Conservation (phyloP, 2,113 vertebrate genomes). For the Andinoacara biseriatus region DNA sequence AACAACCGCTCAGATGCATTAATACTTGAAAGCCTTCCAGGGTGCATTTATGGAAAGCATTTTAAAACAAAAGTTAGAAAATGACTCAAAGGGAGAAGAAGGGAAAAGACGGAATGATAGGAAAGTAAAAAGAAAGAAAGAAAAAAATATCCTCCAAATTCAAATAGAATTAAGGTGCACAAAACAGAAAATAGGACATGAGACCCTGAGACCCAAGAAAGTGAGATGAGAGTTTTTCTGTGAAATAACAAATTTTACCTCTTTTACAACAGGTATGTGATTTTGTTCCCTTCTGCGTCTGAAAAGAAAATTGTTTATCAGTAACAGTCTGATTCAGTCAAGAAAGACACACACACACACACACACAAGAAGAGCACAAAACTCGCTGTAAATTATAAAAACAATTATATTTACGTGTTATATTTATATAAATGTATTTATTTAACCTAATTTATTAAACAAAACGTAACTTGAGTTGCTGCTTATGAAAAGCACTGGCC, state of each 20-base stretch:
- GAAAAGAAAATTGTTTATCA: conserved; percentile 9
- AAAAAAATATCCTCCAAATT: not conserved
- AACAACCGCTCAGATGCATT: not conserved
- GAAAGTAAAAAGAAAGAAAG: too few species aligned
- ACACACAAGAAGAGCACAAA: too few species aligned
- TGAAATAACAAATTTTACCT: conserved; percentile 66
- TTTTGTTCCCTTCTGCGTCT: conserved; percentile 65
- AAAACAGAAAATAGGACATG: not conserved
- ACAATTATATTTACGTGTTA: too few species aligned
- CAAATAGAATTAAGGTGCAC: not conserved
- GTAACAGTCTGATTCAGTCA: not conserved
- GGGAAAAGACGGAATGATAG: too few species aligned
- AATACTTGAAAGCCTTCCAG: not conserved
- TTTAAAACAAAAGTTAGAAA: not conserved
- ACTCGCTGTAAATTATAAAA: too few species aligned
- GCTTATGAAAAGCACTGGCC: not conserved
- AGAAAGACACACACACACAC: too few species aligned
- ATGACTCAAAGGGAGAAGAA: not conserved
- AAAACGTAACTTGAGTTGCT: not conserved
- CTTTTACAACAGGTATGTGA: conserved; percentile 66
- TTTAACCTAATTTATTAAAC: not conserved
- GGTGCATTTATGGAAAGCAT: not conserved
- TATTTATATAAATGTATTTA: too few species aligned
- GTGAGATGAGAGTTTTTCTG: not conserved
- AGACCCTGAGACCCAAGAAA: not conserved